Percentiles rank a stretch among this genome's conserved stretches.
phyloP scores from a whole-genome alignment of 2,888 invertebrate species.

The Linnaemya vulpina region DNA sequence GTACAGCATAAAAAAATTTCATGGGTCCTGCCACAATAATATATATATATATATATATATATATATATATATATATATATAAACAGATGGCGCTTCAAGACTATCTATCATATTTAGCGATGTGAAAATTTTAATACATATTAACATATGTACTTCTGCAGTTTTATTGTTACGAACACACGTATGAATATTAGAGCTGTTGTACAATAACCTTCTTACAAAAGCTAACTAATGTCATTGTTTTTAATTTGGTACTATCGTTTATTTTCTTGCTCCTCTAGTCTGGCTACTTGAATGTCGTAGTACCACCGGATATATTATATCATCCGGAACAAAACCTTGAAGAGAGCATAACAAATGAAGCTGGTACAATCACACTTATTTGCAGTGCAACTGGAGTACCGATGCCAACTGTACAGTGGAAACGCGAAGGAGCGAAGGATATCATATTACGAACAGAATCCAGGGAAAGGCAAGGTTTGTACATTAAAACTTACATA shows the following conservation, averaged over 20 bases:
- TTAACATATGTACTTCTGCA: too few species aligned
- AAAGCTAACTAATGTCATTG: constrained; percentile 18
- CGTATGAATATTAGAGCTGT: too few species aligned
- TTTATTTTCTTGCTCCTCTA: constrained; percentile 79
- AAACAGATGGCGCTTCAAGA: too few species aligned
- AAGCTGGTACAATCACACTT: constrained; percentile 90
- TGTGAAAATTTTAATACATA: too few species aligned
- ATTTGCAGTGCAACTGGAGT: constrained; percentile 92
- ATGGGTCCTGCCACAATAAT: too few species aligned
- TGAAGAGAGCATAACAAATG: constrained; percentile 90
- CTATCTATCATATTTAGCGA: too few species aligned
- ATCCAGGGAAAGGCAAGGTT: constrained; percentile 89
- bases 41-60: too few species aligned
- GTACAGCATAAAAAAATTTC: too few species aligned
- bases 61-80: too few species aligned
- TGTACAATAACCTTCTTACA: too few species aligned
- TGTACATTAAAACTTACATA: constrained; percentile 74
- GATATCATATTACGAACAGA: constrained; percentile 90
- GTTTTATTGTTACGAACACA: too few species aligned
- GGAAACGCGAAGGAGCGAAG: constrained; percentile 91
- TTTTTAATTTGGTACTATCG: not conserved
- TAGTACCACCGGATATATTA: constrained; percentile 93
- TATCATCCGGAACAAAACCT: constrained; percentile 84
- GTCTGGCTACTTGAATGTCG: constrained; percentile 94
- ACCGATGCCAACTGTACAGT: constrained; percentile 89